Evolutionary conservation across 2,113 vertebrate species (phyloP), one percentile per base, ranked within the genome.

Genomic region (Toxotes chatareus): DNA sequence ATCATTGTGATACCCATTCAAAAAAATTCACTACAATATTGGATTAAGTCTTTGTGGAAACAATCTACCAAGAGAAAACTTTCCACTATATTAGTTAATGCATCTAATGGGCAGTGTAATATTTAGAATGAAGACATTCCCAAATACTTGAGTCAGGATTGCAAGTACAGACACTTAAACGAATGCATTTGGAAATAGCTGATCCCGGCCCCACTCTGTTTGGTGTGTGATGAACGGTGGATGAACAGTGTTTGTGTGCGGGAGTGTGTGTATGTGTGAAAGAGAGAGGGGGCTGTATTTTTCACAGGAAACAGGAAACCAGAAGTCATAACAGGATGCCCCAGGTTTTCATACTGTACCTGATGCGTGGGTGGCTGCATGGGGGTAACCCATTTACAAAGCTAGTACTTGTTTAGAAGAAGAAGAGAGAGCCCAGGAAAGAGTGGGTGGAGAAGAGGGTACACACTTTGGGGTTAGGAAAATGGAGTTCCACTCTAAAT

Each of bases 261-360:
- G 55, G 40, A 57, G 49, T 44, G 60, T 32, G 44, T 53, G 63
- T 51, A 32, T 44, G 32, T 32, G 55, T 44, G 60, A 19, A 55
- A 46, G 60, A 42, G 59, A 11, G 63, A 31, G 56, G 76, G 86
- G 61, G 84, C 36, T 85, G 79, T 87, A 85, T 91, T 88, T 90
- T 89, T 89, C 27, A 93, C 89, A 94, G 93, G 93, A 94, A 94
- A 93, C 93, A 94, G 93, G 93, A 94, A 94, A 93, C 92, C 89
- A 93, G 67, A 90, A 94, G 90, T 93, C 93, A 94, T 93, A 94
- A 94, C 93, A 94, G 93, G 93, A 94, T 94, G 91, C 91, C 92
- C 90, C 83, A 91, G 85, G 91, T 94, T 93, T 86, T 92, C 62
- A 90, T 89, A 94, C 93, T 94, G 93, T 94, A 94, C 93, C 93